Evolutionary conservation across 2,113 vertebrate species (phyloP).

Genomic region (Pleuronectes platessa): DNA sequence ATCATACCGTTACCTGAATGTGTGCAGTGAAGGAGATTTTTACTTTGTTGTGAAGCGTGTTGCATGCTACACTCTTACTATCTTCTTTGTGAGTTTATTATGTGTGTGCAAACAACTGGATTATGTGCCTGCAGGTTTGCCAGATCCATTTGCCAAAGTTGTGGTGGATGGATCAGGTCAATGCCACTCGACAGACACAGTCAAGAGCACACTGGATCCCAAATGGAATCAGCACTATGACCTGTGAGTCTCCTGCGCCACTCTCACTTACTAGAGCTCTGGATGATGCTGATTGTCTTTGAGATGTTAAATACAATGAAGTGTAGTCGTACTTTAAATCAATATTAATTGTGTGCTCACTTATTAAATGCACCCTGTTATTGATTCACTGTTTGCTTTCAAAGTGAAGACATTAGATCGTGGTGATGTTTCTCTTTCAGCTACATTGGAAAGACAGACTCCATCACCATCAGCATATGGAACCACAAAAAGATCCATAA

Average conservation of each 20-base stretch:
- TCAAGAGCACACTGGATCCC: conserved; percentile 98
- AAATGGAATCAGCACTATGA: conserved; percentile 99
- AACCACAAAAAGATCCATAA: conserved; percentile 99
- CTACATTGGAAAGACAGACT: conserved; percentile 96
- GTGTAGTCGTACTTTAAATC: neutral
- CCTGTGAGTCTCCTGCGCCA: conserved; percentile 85
- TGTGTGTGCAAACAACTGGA: neutral
- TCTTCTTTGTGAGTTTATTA: conserved; percentile 6
- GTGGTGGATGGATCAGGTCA: conserved; percentile 98
- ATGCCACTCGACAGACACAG: conserved; percentile 98
- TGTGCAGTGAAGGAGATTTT: neutral
- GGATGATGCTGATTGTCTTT: neutral
- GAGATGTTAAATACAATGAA: neutral
- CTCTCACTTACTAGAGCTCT: too few relatives aligned
- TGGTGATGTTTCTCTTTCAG: conserved; percentile 66
- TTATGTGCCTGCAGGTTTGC: conserved; percentile 85
- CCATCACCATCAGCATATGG: conserved; percentile 98
- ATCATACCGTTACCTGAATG: neutral
- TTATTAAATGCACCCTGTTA: neutral
- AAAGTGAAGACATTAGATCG: neutral
- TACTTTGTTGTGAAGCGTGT: neutral
- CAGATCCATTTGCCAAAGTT: conserved; percentile 96
- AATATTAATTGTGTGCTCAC: neutral
- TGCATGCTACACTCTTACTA: neutral
- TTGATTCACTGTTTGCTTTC: neutral